These are phyloP conservation scores for Lates calcarifer DNA, from an alignment of 2,113 vertebrate genomes.

Conservation along the genomic window DNA sequence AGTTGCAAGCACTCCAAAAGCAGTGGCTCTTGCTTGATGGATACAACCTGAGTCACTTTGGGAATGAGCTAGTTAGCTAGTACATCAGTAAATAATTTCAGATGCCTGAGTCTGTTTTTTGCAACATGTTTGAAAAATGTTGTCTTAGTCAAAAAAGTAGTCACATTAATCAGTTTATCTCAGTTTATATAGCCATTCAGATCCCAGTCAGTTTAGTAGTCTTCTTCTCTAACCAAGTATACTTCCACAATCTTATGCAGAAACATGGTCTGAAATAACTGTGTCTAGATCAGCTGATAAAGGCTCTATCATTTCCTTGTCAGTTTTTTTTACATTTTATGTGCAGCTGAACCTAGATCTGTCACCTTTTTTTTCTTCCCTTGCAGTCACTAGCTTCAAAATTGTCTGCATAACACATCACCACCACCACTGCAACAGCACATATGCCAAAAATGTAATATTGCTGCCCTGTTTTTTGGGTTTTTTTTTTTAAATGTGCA, in stretches of 20 bases:
- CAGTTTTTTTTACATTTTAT: background rate
- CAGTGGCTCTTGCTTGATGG: background rate
- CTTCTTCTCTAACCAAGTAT: background rate
- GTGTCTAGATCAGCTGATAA: background rate
- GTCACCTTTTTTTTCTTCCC: constrained; percentile 17
- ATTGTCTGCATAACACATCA: constrained; percentile 1
- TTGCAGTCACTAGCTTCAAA: background rate
- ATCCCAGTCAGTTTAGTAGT: background rate
- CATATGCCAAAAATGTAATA: constrained; percentile 23
- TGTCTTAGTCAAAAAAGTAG: background rate
- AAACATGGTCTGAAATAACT: background rate
- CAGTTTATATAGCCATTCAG: background rate
- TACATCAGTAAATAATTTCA: background rate
- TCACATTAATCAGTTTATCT: background rate
- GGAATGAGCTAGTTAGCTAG: background rate
- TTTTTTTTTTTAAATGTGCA: constrained; percentile 18
- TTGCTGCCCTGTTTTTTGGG: background rate
- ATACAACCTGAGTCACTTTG: background rate
- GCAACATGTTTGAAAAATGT: background rate
- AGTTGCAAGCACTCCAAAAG: background rate
- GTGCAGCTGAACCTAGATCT: constrained; percentile 14
- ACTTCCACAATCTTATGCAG: background rate
- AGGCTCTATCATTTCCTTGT: constrained; percentile 1
- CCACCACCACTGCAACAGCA: constrained; percentile 21
- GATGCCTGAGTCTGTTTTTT: background rate